A percentile compares a stretch with the other conserved stretches of the same genome.
Conservation (phyloP, 2,797 vertebrate genomes). For the Menidia menidia region DNA sequence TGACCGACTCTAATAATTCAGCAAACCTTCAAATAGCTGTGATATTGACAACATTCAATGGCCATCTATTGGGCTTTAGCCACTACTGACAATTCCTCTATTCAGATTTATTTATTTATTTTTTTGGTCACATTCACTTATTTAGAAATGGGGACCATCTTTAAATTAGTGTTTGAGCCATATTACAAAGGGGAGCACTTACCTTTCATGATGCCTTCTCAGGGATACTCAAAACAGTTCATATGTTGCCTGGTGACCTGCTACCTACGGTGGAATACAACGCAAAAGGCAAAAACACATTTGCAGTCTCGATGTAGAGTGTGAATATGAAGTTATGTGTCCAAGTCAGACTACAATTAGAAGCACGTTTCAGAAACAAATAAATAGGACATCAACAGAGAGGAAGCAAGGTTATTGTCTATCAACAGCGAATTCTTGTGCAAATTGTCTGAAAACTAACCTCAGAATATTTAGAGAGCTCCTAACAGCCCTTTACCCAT, state of each 20-base stretch:
- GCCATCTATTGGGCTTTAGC: slow-evolving; percentile 35
- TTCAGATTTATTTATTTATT: slow-evolving; percentile 21
- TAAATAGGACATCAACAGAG: slow-evolving; percentile 25
- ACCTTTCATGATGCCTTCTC: slow-evolving; percentile 59
- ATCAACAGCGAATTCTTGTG: slow-evolving; percentile 73
- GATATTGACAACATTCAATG: slow-evolving; percentile 46
- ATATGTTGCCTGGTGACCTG: slow-evolving; percentile 43
- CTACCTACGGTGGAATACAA: slow-evolving; percentile 35
- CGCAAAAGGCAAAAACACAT: slow-evolving; percentile 25
- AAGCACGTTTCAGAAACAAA: background rate
- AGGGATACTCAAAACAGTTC: slow-evolving; percentile 48
- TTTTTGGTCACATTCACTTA: slow-evolving; percentile 52
- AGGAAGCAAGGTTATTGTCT: slow-evolving; percentile 29
- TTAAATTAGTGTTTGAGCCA: slow-evolving; percentile 70
- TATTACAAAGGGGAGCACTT: slow-evolving; percentile 62
- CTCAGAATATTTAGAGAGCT: slow-evolving; percentile 86
- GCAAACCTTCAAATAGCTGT: slow-evolving; percentile 28
- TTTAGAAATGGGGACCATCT: slow-evolving; percentile 54
- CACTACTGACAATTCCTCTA: slow-evolving; percentile 46
- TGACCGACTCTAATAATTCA: slow-evolving; percentile 32
- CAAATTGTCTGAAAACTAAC: slow-evolving; percentile 86
- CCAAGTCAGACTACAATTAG: background rate
- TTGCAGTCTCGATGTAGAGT: slow-evolving; percentile 17
- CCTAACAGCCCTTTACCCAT: slow-evolving; percentile 86
- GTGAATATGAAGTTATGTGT: slow-evolving; percentile 10